Conservation (phyloP, 2,113 vertebrate genomes). For the Ochotona curzoniae region DNA sequence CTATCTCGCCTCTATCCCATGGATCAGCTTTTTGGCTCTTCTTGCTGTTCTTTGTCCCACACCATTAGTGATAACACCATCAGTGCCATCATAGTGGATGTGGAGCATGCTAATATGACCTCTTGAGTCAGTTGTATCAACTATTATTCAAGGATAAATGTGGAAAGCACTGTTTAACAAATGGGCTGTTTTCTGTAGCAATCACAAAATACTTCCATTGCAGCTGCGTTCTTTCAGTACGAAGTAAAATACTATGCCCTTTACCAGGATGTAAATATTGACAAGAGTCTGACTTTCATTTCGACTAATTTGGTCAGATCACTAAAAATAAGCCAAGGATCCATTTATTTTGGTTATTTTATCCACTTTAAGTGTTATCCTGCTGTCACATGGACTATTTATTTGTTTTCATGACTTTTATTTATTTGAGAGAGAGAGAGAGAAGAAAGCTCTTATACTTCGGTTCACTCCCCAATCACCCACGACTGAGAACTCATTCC, state of each 20-base stretch:
- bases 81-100: background rate
- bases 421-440: too few species aligned
- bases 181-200: background rate
- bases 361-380: background rate
- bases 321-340: background rate
- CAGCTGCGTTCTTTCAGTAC: background rate
- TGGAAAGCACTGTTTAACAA: background rate
- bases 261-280: constrained; percentile 2
- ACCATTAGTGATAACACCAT: background rate
- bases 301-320: background rate
- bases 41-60: background rate
- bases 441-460: too few species aligned
- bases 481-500: too few species aligned
- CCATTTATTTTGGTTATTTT: background rate
- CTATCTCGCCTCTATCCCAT: background rate
- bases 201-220: constrained; percentile 18
- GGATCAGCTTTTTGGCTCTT: background rate
- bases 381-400: background rate
- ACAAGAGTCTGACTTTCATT: background rate
- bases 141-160: background rate
- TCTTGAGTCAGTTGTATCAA: background rate
- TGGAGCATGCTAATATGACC: background rate
- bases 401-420: background rate
- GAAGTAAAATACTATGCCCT: background rate
- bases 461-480: too few species aligned